A percentile compares a stretch with the other conserved stretches of the same genome.
phyloP scores from a whole-genome alignment of 1,140 invertebrate species.

The Drosophila ogumai region DNA sequence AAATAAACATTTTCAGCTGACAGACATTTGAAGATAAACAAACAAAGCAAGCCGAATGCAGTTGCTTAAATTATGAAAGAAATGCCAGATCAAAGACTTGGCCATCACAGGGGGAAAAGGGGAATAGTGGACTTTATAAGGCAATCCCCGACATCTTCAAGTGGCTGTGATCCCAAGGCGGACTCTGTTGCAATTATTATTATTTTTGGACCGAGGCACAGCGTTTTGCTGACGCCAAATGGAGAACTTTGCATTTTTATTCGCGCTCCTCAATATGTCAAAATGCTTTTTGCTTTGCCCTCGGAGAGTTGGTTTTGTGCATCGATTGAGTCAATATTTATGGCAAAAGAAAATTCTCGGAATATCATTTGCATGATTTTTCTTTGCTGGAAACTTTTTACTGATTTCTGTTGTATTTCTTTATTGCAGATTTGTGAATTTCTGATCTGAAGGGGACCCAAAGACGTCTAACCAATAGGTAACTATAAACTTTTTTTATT shows the following conservation, averaged over 20 bases:
- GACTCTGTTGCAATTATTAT: conserved; percentile 38
- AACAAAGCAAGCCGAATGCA: conserved; percentile 49
- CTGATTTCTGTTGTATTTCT: background rate
- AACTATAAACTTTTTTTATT: conserved; percentile 1
- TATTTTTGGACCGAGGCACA: conserved; percentile 34
- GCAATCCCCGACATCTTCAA: conserved; percentile 53
- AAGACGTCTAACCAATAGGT: conserved; percentile 29
- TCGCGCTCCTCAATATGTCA: conserved; percentile 42
- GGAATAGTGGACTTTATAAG: background rate
- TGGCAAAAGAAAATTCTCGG: conserved; percentile 11
- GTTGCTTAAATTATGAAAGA: conserved; percentile 54
- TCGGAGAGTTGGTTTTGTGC: conserved; percentile 27
- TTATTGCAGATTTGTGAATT: conserved; percentile 41
- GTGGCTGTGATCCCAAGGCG: conserved; percentile 34
- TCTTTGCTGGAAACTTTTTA: background rate
- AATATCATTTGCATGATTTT: conserved; percentile 20
- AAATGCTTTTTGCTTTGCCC: conserved; percentile 22
- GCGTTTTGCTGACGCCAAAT: conserved; percentile 39
- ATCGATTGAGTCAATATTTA: conserved; percentile 21
- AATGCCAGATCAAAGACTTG: conserved; percentile 34
- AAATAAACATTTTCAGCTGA: conserved; percentile 52
- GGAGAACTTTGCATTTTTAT: conserved; percentile 45
- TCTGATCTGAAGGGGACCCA: background rate
- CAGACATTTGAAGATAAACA: conserved; percentile 52
- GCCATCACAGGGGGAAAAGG: background rate